Base-by-base conservation (phyloP, 2,888 invertebrate genomes). In the Vesta saturnalis region DNA sequence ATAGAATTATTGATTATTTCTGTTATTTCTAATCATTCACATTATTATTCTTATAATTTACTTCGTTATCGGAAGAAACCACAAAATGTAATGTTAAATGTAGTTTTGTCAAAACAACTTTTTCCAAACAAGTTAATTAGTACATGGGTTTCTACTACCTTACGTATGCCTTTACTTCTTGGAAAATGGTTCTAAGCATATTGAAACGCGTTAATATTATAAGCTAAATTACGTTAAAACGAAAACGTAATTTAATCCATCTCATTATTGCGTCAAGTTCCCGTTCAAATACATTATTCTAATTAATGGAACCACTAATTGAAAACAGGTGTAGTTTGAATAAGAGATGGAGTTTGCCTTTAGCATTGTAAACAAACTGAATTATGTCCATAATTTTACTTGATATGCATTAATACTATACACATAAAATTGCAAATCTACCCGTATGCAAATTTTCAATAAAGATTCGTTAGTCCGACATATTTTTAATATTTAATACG, bases 291-390 rank as follows among this genome's bases (percentile, higher is more conserved):
- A 70, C 70, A 70, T 72, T 71, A 71, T 68, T 69, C 67, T 74
- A 74, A 74, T 74, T 74, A 74, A 74, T 73, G 64, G 70, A 67
- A 66, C 67, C 70, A 57, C 70, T 73, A 73, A 74, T 74, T 74
- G 72, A 71, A 60, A 67, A 67, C 74, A 74, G 74, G 74, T 74
- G 73, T 63, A 57, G 57, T 5, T 3, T 49, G 47, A 49, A 49
- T 49, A 49, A 49, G 43, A 43, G 43, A 43, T 43, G 43, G 43
- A 43, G 43, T 43, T 18, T 49, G 16, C 47, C 47, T 49, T 49
- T 49, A 49, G 8, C 47, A 14, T 49, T 18, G 47, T 49, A 49
- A 49, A 18, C 47, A 49, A 49, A 49, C 18, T 15, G 15, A 43
- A 14, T 43, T 43, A 43, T 43, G 43, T 49, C 18, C 18, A 14